Evolutionary conservation across 2,797 vertebrate genomes (phyloP), one percentile per base, ranked within the genome.

Genomic region (Labeo calbasu): DNA sequence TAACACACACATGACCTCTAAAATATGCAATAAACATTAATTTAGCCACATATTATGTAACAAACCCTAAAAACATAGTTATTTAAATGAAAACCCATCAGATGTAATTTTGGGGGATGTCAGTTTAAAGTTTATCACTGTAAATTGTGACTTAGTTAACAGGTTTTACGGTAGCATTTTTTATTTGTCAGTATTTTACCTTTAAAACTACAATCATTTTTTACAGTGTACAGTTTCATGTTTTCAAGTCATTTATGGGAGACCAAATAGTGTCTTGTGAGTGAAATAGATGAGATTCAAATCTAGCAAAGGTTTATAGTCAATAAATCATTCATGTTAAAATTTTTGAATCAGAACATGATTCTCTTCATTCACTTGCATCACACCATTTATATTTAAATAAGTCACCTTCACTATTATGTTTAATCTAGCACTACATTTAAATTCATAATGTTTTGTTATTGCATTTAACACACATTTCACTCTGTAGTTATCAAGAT

Each of bases 301-400:
- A 32, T 53, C 48, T 72, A 71, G 28, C 28, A 65, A 32, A 65
- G 14, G 25, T 15, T 32, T 65, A 32, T 5, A 7, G 28, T 32
- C 15, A 65, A 36, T 66, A 19, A 66, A 19, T 28, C 9, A 40
- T 66, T 66, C 8, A 66, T 66, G 8, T 6, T 15, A 2, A 63
- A 63, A 5, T 14, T 15, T 25, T 63, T 63, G 1, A 23, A 13
- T 21, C 5, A 32, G 71, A 73, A 53, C 19, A 73, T 12, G 70
- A 72, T 73, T 73, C 71, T 53, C 48, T 40, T 76, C 12, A 57
- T 76, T 57, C 2, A 15, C 21, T 59, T 76, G 32, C 53, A 43
- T 76, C 32, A 76, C 12, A 32, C 28, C 51, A n/a, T 21, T 76
- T 57, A 57, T 76, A 76, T n/a, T 40, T 21, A 59, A 59, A 53